Evolutionary conservation across 2,888 invertebrate genomes (phyloP).

Genomic region (Dynastes maya): DNA sequence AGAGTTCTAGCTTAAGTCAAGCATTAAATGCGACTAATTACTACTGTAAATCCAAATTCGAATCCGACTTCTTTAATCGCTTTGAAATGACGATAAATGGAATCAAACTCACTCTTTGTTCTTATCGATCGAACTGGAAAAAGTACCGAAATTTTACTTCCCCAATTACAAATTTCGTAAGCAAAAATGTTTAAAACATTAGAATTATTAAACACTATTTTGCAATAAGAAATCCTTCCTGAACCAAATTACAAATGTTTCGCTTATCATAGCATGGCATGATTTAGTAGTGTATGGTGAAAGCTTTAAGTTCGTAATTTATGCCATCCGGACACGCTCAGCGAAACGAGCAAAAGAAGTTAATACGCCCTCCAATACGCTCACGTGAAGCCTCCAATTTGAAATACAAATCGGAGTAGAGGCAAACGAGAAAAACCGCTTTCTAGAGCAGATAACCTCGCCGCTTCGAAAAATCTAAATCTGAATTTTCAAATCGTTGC

Average conservation of each 20-base stretch:
- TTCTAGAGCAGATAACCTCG: not conserved
- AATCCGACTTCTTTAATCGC: too few relatives aligned
- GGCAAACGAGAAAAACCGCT: not conserved
- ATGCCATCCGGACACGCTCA: not conserved
- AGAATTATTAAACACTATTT: not conserved
- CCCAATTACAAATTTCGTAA: too few relatives aligned
- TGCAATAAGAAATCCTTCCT: not conserved
- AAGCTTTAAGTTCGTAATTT: conserved; percentile 13
- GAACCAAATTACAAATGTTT: not conserved
- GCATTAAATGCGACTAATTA: too few relatives aligned
- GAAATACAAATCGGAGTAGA: conserved; percentile 8
- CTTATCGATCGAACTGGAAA: too few relatives aligned
- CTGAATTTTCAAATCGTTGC: not conserved
- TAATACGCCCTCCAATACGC: conserved; percentile 16
- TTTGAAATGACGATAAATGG: too few relatives aligned
- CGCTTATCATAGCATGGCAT: not conserved
- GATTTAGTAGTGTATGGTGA: not conserved
- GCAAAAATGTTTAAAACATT: too few relatives aligned
- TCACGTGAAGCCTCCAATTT: conserved; percentile 11
- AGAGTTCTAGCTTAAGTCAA: too few relatives aligned
- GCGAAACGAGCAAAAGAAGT: not conserved
- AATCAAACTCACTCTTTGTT: too few relatives aligned
- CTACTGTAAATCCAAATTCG: too few relatives aligned
- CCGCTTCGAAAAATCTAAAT: not conserved
- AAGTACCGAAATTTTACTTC: too few relatives aligned